These are phyloP conservation scores for Panorpa germanica DNA, from an alignment of 2,888 invertebrate genomes.

Conservation along the genomic window DNA sequence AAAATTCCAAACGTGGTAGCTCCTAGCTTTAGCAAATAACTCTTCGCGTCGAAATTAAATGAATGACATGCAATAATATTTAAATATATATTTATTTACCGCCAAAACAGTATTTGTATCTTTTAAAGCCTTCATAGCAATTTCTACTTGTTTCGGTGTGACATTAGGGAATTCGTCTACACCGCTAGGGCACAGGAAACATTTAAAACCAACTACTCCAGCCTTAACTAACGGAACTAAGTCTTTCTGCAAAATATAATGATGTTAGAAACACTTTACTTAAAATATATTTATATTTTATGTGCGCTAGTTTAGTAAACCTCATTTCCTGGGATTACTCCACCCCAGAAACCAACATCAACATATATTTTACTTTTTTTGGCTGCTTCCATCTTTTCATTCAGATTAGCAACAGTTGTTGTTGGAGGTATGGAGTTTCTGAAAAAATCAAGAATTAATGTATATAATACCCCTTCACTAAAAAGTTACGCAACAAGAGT, in stretches of 20 bases:
- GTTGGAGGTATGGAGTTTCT: conserved; percentile 58
- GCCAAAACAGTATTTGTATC: conserved; percentile 41
- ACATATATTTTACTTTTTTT: conserved; percentile 35
- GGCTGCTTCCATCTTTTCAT: conserved; percentile 37
- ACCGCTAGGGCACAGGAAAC: conserved; percentile 47
- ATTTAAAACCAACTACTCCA: conserved; percentile 58
- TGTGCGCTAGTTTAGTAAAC: conserved; percentile 24
- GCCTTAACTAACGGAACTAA: conserved; percentile 34
- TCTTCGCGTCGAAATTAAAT: conserved; percentile 7
- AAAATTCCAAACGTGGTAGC: neutral
- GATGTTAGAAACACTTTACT: neutral
- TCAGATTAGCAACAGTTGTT: conserved; percentile 38
- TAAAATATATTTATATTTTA: neutral
- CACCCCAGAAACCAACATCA: conserved; percentile 66
- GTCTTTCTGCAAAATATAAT: conserved; percentile 26
- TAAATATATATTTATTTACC: conserved; percentile 24
- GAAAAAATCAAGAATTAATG: conserved; percentile 13
- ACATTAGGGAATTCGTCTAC: conserved; percentile 50
- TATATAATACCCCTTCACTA: conserved; percentile 2
- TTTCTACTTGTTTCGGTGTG: conserved; percentile 30
- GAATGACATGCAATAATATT: conserved; percentile 3
- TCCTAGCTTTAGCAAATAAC: conserved; percentile 7
- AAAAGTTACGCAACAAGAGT: neutral
- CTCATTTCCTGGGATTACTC: conserved; percentile 47
- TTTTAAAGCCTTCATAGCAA: conserved; percentile 34